phyloP scores from a whole-genome alignment of 2,113 vertebrate genomes.

The Rhinoptilus africanus region DNA sequence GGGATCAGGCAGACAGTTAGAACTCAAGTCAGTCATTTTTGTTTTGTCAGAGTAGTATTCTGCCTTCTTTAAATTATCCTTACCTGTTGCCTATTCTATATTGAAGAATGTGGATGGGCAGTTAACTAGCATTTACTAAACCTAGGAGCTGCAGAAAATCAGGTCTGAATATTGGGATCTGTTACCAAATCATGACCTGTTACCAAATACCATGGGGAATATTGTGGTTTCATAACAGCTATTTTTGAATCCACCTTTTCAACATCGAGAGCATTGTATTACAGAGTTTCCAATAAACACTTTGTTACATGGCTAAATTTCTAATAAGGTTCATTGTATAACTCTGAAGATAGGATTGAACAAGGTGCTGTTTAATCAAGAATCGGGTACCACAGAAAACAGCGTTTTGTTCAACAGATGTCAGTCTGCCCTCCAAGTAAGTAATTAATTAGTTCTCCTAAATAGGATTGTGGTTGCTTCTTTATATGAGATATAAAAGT shows the following conservation, averaged over 20 bases:
- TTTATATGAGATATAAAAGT: neutral
- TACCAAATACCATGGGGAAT: neutral
- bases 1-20: neutral
- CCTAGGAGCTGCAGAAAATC: neutral
- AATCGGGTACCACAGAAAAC: neutral
- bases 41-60: neutral
- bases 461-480: neutral
- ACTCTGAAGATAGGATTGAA: neutral
- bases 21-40: neutral
- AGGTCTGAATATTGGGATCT: neutral
- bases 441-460: neutral
- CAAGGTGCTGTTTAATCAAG: neutral
- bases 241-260: neutral
- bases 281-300: neutral
- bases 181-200: neutral
- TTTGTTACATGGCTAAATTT: neutral
- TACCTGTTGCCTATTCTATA: neutral
- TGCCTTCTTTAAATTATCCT: neutral
- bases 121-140: neutral
- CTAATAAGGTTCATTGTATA: neutral
- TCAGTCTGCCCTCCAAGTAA: neutral
- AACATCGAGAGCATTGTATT: neutral
- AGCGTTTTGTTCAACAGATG: neutral
- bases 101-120: neutral
- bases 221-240: neutral